Evolutionary conservation across 1,140 invertebrate genomes (phyloP).

Genomic region (Macrotrachela quadricornifera): DNA sequence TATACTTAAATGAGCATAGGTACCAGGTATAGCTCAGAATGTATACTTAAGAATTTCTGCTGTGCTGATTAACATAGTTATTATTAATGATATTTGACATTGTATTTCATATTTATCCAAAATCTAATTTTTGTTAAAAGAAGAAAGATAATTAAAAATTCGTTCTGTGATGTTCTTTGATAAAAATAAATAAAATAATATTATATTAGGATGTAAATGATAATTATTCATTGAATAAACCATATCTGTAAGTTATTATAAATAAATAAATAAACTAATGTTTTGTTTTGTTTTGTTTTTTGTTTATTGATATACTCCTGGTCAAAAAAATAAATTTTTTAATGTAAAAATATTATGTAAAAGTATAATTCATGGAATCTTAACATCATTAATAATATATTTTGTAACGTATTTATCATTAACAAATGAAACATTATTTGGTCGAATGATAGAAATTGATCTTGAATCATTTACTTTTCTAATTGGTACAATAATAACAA

Average conservation of each 20-base stretch:
- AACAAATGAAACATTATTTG: conserved; percentile 56
- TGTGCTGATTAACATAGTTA: no score
- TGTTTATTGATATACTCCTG: conserved; percentile 51
- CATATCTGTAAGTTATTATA: conserved; percentile 32
- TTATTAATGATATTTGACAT: no score
- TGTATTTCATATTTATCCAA: no score
- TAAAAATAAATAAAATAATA: no score
- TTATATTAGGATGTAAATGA: conserved; percentile 67
- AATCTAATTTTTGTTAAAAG: no score
- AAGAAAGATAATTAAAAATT: no score
- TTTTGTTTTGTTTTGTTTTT: conserved; percentile 39
- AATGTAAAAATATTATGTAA: conserved; percentile 46
- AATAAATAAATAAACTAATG: conserved; percentile 47
- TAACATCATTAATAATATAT: conserved; percentile 81
- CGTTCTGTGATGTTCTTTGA: no score
- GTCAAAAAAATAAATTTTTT: conserved; percentile 72
- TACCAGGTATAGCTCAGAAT: no score
- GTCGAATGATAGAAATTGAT: conserved; percentile 57
- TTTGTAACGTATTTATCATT: conserved; percentile 88
- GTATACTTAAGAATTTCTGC: no score
- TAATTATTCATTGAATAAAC: conserved; percentile 60
- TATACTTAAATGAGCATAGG: no score
- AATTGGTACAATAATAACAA: conserved; percentile 74
- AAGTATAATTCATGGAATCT: conserved; percentile 79
- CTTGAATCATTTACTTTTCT: conserved; percentile 78